A percentile compares a stretch with the other conserved stretches of the same genome.
Conservation (phyloP, 2,888 invertebrate genomes). For the Agrochola lota region DNA sequence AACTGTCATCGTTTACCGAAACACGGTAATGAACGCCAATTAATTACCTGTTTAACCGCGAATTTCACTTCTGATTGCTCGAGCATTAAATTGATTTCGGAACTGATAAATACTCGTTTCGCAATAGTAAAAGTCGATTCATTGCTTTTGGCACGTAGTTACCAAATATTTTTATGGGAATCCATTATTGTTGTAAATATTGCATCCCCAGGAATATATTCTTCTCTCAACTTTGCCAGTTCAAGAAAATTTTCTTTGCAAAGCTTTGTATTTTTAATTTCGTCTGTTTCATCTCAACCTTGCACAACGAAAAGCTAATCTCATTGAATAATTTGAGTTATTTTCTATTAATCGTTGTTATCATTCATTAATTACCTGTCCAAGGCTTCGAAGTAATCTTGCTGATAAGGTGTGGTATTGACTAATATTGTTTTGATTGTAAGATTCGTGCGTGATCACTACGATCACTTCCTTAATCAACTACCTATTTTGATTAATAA, state of each 20-base stretch:
- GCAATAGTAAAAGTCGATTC: conserved; percentile 74
- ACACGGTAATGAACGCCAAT: conserved; percentile 63
- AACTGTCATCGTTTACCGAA: conserved; percentile 54
- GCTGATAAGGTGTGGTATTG: conserved; percentile 70
- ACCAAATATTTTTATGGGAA: conserved; percentile 23
- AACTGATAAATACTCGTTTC: conserved; percentile 71
- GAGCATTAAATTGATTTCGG: conserved; percentile 75
- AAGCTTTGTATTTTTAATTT: conserved; percentile 1
- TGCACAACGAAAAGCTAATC: conserved; percentile 37
- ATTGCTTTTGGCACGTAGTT: conserved; percentile 62
- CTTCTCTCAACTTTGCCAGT: neutral
- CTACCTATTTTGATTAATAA: conserved; percentile 42
- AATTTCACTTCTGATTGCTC: conserved; percentile 74
- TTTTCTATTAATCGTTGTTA: conserved; percentile 63
- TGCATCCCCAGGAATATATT: neutral
- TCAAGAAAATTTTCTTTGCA: neutral
- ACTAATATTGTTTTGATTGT: conserved; percentile 69
- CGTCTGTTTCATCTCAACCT: conserved; percentile 8
- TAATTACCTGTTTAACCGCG: conserved; percentile 69
- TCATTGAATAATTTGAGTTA: conserved; percentile 50
- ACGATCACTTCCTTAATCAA: conserved; percentile 56
- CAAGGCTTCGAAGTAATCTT: conserved; percentile 69
- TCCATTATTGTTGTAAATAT: conserved; percentile 28
- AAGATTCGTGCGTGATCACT: conserved; percentile 57
- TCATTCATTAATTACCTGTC: conserved; percentile 67